A percentile compares a stretch with the other conserved stretches of the same genome.
Evolutionary conservation across 2,113 vertebrate species (phyloP).

Genomic region (Tringa solitaria): DNA sequence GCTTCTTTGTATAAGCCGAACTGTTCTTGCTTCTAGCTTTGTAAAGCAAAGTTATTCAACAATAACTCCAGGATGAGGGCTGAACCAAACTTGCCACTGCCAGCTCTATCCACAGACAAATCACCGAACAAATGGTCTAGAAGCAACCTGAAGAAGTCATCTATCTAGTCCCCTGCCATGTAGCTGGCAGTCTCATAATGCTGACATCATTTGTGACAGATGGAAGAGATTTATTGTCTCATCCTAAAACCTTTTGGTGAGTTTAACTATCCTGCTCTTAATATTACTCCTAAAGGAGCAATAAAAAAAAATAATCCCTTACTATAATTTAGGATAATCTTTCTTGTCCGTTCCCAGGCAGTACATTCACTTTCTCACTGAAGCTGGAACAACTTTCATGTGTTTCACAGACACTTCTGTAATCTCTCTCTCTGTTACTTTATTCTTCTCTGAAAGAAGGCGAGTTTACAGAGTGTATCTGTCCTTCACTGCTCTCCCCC

Average conservation of each 20-base stretch:
- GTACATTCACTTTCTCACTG: neutral
- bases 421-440: neutral
- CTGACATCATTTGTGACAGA: constrained; percentile 17
- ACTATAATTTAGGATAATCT: neutral
- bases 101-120: neutral
- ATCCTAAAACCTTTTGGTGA: neutral
- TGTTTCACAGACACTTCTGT: neutral
- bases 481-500: neutral
- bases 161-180: neutral
- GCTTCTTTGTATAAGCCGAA: neutral
- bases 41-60: too few species aligned
- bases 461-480: neutral
- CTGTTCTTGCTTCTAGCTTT: neutral
- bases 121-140: neutral
- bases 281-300: neutral
- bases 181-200: neutral
- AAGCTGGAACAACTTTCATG: neutral
- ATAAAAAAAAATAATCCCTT: too few species aligned
- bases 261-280: neutral
- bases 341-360: neutral
- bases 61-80: neutral
- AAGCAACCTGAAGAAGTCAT: neutral
- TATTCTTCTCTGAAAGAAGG: neutral
- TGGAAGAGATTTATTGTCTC: neutral
- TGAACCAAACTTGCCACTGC: neutral